Conservation (phyloP, 2,113 vertebrate genomes). For the Crypturellus undulatus region DNA sequence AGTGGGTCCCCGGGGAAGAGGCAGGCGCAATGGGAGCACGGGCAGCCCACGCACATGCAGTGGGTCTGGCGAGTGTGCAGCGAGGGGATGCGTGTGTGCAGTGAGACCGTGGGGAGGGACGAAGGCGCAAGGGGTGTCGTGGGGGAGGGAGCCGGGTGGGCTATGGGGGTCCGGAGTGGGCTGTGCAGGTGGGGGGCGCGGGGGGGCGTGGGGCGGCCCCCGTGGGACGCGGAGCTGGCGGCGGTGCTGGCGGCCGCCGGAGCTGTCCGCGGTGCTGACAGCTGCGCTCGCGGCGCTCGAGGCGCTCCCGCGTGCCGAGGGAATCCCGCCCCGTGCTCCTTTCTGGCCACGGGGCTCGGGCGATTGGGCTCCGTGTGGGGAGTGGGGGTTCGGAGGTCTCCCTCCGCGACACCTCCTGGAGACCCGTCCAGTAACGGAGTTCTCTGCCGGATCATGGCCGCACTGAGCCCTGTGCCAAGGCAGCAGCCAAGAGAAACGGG, state of each 20-base stretch:
- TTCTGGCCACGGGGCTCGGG: too few relatives aligned
- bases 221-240: neutral
- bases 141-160: neutral
- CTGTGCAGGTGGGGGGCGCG: neutral
- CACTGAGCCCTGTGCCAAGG: too few relatives aligned
- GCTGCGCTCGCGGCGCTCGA: too few relatives aligned
- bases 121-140: too few relatives aligned
- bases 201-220: too few relatives aligned
- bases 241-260: neutral
- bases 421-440: neutral
- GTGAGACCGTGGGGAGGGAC: neutral
- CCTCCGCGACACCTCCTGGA: neutral
- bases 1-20: neutral
- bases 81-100: neutral
- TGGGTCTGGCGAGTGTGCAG: neutral
- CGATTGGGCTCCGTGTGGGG: too few relatives aligned
- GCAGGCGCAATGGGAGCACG: fast-evolving
- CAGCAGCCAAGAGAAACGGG: too few relatives aligned
- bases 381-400: too few relatives aligned
- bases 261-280: neutral
- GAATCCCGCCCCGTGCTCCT: too few relatives aligned
- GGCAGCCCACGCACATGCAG: neutral
- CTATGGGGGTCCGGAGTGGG: neutral
- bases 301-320: too few relatives aligned
- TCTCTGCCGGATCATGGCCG: neutral